These are phyloP conservation scores for Aplochiton taeniatus DNA, from an alignment of 2,797 vertebrate genomes.

Conservation along the genomic window DNA sequence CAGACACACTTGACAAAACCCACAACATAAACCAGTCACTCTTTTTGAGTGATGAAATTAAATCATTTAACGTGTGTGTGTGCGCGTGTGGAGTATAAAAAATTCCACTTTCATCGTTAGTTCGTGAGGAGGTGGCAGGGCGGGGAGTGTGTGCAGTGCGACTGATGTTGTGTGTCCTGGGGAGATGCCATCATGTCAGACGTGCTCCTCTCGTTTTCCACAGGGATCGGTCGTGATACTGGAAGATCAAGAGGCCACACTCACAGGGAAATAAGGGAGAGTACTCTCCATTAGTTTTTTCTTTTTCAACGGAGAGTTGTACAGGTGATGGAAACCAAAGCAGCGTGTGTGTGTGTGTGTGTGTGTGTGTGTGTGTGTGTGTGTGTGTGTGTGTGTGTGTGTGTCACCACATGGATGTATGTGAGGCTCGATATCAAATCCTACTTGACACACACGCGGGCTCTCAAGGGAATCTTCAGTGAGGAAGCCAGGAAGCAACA, in stretches of 20 bases:
- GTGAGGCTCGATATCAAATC: not conserved
- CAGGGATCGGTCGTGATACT: not conserved
- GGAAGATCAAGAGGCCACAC: not conserved
- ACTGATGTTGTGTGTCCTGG: not conserved
- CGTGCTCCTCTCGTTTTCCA: no score
- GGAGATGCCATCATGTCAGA: not conserved
- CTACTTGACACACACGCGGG: no score
- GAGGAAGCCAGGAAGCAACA: no score
- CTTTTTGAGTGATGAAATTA: not conserved
- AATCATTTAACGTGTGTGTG: not conserved
- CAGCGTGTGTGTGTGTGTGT: constrained; percentile 12
- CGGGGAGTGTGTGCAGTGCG: not conserved
- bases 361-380: constrained; percentile 15
- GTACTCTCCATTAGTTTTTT: not conserved
- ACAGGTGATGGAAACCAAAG: not conserved
- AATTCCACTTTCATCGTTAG: no score
- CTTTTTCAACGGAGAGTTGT: not conserved
- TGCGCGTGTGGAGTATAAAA: not conserved
- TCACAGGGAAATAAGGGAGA: constrained; percentile 3
- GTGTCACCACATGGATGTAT: constrained; percentile 3
- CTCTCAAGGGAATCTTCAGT: no score
- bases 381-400: constrained; percentile 24
- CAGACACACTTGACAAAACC: constrained; percentile 3
- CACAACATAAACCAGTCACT: constrained; percentile 1
- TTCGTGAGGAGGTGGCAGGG: no score